Evolutionary conservation across 2,797 vertebrate species (phyloP).

Genomic region (Siniperca obscura): DNA sequence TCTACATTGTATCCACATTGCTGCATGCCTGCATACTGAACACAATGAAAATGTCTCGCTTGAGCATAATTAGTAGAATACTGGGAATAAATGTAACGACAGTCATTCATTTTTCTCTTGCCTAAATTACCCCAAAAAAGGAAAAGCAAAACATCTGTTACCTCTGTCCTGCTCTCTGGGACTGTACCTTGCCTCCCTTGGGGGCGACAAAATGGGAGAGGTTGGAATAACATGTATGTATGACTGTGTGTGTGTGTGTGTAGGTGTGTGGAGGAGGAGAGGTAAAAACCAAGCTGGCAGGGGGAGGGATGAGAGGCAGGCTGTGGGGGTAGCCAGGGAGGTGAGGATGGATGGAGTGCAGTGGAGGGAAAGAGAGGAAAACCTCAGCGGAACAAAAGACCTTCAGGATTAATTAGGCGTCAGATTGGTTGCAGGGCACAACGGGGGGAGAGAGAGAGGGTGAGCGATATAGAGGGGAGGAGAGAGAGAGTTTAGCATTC

Average conservation of each 20-base stretch:
- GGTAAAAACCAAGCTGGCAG: constrained; percentile 47
- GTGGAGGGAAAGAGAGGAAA: constrained; percentile 73
- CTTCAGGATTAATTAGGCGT: constrained; percentile 89
- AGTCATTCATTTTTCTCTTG: constrained; percentile 42
- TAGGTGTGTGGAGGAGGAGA: neutral
- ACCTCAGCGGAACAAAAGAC: constrained; percentile 86
- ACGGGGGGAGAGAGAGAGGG: constrained; percentile 38
- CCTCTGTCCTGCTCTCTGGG: constrained; percentile 61
- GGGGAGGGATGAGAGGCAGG: constrained; percentile 58
- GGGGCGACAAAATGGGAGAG: constrained; percentile 55
- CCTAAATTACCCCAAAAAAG: constrained; percentile 50
- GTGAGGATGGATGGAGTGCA: constrained; percentile 78
- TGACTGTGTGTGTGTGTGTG: constrained; percentile 2
- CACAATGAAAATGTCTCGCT: constrained; percentile 22
- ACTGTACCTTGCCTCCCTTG: constrained; percentile 46
- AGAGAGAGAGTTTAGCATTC: constrained; percentile 78
- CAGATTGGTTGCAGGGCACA: constrained; percentile 86
- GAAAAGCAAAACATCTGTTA: constrained; percentile 68
- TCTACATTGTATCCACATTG: constrained; percentile 10
- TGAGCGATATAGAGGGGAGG: constrained; percentile 32
- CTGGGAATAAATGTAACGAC: constrained; percentile 42
- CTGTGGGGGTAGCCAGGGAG: constrained; percentile 46
- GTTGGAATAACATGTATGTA: constrained; percentile 53
- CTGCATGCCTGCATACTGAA: constrained; percentile 6
- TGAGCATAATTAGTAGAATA: constrained; percentile 58